A percentile compares a stretch with the other conserved stretches of the same genome.
phyloP scores from a whole-genome alignment of 2,113 vertebrate species.

The Diglossa brunneiventris region DNA sequence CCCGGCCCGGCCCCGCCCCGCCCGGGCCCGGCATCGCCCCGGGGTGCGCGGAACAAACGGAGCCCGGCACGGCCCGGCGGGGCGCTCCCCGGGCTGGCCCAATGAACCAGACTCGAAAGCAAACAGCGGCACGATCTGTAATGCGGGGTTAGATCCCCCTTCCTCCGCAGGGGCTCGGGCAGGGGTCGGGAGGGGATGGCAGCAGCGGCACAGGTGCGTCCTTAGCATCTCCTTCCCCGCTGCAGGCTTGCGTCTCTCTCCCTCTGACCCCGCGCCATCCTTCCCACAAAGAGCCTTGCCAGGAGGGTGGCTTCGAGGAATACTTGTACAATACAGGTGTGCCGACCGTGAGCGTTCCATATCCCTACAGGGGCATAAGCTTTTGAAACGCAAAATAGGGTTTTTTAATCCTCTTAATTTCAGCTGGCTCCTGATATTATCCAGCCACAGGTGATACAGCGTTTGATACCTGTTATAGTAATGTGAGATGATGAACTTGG shows the following conservation, averaged over 20 bases:
- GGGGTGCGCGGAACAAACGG: neutral
- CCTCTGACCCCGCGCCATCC: fast-evolving
- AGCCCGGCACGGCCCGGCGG: neutral
- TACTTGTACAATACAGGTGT: neutral
- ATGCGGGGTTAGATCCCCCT: neutral
- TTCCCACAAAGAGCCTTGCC: neutral
- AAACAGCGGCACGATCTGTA: fast-evolving
- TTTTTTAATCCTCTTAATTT: neutral
- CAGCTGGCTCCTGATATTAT: neutral
- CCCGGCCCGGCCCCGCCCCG: neutral
- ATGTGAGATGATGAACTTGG: neutral
- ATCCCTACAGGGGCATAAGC: neutral
- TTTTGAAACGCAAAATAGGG: fast-evolving
- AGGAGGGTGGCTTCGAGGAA: neutral
- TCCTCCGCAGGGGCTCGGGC: neutral
- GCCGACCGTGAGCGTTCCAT: fast-evolving
- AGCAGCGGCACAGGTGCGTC: neutral
- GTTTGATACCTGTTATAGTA: neutral
- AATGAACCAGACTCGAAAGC: neutral
- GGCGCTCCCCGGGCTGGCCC: fast-evolving
- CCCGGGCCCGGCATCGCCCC: neutral
- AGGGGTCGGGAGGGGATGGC: neutral
- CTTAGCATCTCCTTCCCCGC: neutral
- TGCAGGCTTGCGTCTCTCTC: neutral
- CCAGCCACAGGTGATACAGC: no score